Conservation (phyloP, 2,888 invertebrate species). For the Drosophila kokeensis region DNA sequence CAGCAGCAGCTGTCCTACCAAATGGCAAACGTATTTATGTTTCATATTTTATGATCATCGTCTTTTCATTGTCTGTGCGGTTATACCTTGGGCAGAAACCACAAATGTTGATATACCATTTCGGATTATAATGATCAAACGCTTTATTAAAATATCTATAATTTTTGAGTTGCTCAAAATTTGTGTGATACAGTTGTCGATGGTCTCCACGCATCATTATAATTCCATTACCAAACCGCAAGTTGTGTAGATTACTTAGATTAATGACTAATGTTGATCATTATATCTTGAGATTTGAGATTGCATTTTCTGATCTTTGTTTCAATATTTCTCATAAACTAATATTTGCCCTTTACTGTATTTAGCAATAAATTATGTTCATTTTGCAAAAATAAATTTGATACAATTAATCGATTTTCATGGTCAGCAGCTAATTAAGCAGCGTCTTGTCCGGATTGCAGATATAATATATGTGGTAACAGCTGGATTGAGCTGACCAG, state of each 20-base stretch:
- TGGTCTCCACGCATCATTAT: background rate
- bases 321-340: background rate
- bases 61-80: slow-evolving; percentile 63
- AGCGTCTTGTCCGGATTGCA: slow-evolving; percentile 27
- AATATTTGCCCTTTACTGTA: background rate
- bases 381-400: slow-evolving; percentile 34
- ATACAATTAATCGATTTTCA: slow-evolving; percentile 69
- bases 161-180: background rate
- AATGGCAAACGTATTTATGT: slow-evolving; percentile 72
- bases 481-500: slow-evolving; percentile 62
- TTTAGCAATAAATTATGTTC: slow-evolving; percentile 6
- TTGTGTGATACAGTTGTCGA: background rate
- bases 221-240: background rate
- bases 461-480: slow-evolving; percentile 23
- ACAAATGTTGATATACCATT: slow-evolving; percentile 13
- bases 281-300: background rate
- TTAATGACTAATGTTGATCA: background rate
- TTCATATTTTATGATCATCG: slow-evolving; percentile 72
- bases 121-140: slow-evolving; percentile 15
- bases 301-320: background rate
- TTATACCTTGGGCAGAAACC: slow-evolving; percentile 29
- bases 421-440: slow-evolving; percentile 63
- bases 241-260: background rate
- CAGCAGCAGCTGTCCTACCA: slow-evolving; percentile 42
- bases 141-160: slow-evolving; percentile 3